A percentile compares a stretch with the other conserved stretches of the same genome.
phyloP scores from a whole-genome alignment of 64 coral and sea anemone species.

The Pocillopora damicornis region DNA sequence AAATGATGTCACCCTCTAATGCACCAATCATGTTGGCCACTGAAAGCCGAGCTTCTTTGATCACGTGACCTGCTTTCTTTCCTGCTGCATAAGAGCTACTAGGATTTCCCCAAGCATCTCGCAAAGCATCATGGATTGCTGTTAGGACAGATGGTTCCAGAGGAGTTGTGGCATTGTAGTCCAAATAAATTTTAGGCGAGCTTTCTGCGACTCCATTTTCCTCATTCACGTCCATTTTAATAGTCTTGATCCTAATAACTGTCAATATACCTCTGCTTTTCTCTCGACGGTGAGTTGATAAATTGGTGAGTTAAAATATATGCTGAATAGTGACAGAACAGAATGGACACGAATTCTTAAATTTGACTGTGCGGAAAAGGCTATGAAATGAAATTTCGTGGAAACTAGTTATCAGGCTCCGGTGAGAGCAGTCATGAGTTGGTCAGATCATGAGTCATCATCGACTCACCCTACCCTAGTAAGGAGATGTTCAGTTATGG shows the following conservation, averaged over 20 bases:
- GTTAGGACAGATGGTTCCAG: slow-evolving; percentile 78
- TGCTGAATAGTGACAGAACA: too few species aligned
- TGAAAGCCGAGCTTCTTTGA: slow-evolving; percentile 66
- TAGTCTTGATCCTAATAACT: too few species aligned
- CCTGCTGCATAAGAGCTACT: slow-evolving; percentile 86
- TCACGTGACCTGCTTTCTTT: slow-evolving; percentile 73
- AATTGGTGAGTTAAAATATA: too few species aligned
- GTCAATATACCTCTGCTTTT: too few species aligned
- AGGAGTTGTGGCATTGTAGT: slow-evolving; percentile 96
- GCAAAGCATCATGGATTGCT: slow-evolving; percentile 74
- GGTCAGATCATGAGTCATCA: background rate
- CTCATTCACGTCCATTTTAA: background rate
- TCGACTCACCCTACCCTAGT: background rate
- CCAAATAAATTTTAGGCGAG: slow-evolving; percentile 60
- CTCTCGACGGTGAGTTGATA: too few species aligned
- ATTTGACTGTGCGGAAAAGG: background rate
- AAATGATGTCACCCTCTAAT: slow-evolving; percentile 62
- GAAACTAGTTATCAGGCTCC: background rate
- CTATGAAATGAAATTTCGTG: background rate
- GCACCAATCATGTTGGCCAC: slow-evolving; percentile 74
- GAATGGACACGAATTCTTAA: too few species aligned
- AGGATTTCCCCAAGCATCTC: slow-evolving; percentile 97
- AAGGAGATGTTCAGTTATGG: background rate
- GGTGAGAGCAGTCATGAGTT: background rate
- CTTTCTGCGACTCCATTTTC: background rate